Evolutionary conservation across 2,797 vertebrate genomes (phyloP), one percentile per base, ranked within the genome.

Genomic region (Sebastes cheni): DNA sequence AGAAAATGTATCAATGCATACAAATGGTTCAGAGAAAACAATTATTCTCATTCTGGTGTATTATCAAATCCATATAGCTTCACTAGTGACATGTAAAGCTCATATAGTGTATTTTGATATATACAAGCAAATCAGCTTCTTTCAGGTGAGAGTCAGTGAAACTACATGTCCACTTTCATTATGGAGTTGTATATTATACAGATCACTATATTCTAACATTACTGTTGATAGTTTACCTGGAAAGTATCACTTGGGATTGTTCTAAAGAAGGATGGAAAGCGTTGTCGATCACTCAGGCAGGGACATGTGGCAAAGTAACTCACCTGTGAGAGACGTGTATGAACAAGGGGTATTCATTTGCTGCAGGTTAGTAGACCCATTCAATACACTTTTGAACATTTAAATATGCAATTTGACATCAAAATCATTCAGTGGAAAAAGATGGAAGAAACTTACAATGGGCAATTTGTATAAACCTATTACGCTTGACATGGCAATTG

Each of bases 221-320:
- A 54, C 22, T 22, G 20, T 22, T 54, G 52, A 54, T 54, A 22
- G n/a, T 22, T 54, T 54, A 94, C 91, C 86, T 93, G 94, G 61
- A 94, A 92, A 23, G 86, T 82, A 79, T 95, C 94, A 84, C 91
- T 95, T 59, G 94, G 94, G 27, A 95, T 93, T 58, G 94, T 95
- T 77, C 90, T 84, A n/a, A 90, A 91, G 77, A 91, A 90, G 3
- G 90, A 90, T 46, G 90, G 90, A 61, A 89, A 91, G 65, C 70
- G 30, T 52, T 75, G 65, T 0, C 83, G 80, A 68, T 91, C 50
- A 70, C 77, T 90, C 30, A 91, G 75, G 36, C 90, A 91, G 70
- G 90, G 84, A 56, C 90, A 91, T 6, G 88, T 95, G 30, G 94
- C 91, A 86, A 87, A 94, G 76, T 93, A 92, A 85, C 94, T 95